Evolutionary conservation across 2,113 vertebrate species (phyloP).

Genomic region (Mustela lutreola): DNA sequence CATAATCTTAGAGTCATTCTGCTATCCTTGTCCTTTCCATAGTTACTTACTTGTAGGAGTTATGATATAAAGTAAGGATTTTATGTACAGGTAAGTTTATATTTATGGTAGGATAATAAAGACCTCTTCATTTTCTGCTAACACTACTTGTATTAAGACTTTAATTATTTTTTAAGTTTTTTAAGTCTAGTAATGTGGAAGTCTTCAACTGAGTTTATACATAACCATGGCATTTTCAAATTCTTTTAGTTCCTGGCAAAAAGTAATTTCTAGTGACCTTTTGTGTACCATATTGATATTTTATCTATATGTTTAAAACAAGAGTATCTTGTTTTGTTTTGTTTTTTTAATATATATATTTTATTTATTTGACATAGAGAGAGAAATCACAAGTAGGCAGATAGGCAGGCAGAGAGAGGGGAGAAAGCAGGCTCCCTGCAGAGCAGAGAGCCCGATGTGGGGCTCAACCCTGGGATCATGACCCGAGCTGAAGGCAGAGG

Average conservation of each 20-base stretch:
- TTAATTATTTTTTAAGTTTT: not conserved
- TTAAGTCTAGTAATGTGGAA: not conserved
- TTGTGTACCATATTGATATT: not conserved
- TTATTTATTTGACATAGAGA: too few relatives aligned
- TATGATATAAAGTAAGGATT: constrained; percentile 58
- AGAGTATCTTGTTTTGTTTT: not conserved
- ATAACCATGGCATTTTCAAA: not conserved
- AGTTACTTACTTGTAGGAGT: constrained; percentile 51
- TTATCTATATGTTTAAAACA: not conserved
- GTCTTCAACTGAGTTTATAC: not conserved
- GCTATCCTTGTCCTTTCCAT: constrained; percentile 55
- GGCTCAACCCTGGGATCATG: too few relatives aligned
- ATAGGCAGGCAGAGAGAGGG: too few relatives aligned
- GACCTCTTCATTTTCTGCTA: constrained; percentile 20
- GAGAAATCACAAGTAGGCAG: too few relatives aligned
- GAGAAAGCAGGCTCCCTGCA: too few relatives aligned
- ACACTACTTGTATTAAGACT: not conserved
- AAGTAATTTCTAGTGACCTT: not conserved
- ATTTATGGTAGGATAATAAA: constrained; percentile 43
- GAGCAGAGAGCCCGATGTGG: too few relatives aligned
- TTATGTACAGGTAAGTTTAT: constrained; percentile 70
- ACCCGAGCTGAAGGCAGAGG: too few relatives aligned
- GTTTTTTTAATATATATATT: too few relatives aligned
- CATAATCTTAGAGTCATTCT: constrained; percentile 46
- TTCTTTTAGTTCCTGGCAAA: constrained; percentile 41